Percentiles rank a stretch among this genome's conserved stretches.
These are phyloP conservation scores for Pseudochirops cupreus DNA, from an alignment of 2,797 vertebrate genomes.

Conservation along the genomic window DNA sequence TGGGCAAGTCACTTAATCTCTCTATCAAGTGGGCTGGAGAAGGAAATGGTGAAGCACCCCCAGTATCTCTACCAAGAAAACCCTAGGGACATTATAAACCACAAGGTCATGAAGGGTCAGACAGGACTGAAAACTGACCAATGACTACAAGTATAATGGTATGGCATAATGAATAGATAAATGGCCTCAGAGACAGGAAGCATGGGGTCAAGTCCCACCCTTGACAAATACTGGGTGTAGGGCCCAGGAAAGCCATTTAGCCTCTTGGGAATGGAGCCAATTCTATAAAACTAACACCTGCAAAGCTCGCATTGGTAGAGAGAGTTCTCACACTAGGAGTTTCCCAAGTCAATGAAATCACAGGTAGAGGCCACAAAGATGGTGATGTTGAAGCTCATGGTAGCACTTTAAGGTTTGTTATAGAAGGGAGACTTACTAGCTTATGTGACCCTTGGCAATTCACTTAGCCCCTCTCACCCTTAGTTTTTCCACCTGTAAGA, in stretches of 20 bases:
- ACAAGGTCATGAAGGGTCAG: neutral
- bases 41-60: neutral
- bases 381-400: neutral
- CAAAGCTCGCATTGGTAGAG: neutral
- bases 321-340: neutral
- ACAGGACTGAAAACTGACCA: neutral
- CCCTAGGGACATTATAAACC: neutral
- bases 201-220: neutral
- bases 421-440: neutral
- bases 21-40: neutral
- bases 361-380: neutral
- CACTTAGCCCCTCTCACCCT: neutral
- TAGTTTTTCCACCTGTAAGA: neutral
- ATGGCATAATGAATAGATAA: neutral
- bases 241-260: neutral
- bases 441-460: neutral
- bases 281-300: neutral
- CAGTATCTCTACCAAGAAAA: neutral
- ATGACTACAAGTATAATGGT: neutral
- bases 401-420: neutral
- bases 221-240: neutral
- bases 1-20: neutral
- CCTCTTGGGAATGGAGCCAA: neutral
- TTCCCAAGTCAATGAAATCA: neutral
- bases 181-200: neutral